Evolutionary conservation across 2,113 vertebrate species (phyloP).

Genomic region (Vanacampus margaritifer): DNA sequence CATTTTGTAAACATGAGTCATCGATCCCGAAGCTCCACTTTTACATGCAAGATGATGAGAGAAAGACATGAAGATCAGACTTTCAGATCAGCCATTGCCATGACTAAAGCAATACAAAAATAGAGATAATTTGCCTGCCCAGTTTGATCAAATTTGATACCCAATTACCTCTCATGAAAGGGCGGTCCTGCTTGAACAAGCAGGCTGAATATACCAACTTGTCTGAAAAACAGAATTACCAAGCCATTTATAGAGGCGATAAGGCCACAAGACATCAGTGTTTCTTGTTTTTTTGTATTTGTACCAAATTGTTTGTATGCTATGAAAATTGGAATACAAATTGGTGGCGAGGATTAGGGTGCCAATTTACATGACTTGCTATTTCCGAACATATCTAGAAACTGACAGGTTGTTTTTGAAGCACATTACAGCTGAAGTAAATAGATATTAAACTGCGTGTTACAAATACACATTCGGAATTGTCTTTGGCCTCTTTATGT

Average conservation of each 20-base stretch:
- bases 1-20: conserved; percentile 1
- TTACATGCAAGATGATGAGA: conserved; percentile 6
- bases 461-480: conserved; percentile 26
- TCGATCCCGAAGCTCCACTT: conserved; percentile 29
- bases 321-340: conserved; percentile 67
- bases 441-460: conserved; percentile 28
- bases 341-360: conserved; percentile 45
- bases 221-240: conserved; percentile 49
- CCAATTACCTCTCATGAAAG: conserved; percentile 50
- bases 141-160: conserved; percentile 35
- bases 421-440: conserved; percentile 12
- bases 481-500: conserved; percentile 43
- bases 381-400: conserved; percentile 36
- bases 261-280: conserved; percentile 26
- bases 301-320: conserved; percentile 51
- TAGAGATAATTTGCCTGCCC: conserved; percentile 40
- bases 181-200: conserved; percentile 41
- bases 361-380: conserved; percentile 49
- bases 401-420: conserved; percentile 4
- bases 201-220: conserved; percentile 31
- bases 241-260: conserved; percentile 53
- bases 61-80: background rate
- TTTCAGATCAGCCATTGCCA: conserved; percentile 15
- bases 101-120: conserved; percentile 27
- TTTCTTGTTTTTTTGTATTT: conserved; percentile 57